Percentiles rank a stretch among this genome's conserved stretches.
Conservation (phyloP, 2,113 vertebrate species). For the Toxotes jaculatrix region DNA sequence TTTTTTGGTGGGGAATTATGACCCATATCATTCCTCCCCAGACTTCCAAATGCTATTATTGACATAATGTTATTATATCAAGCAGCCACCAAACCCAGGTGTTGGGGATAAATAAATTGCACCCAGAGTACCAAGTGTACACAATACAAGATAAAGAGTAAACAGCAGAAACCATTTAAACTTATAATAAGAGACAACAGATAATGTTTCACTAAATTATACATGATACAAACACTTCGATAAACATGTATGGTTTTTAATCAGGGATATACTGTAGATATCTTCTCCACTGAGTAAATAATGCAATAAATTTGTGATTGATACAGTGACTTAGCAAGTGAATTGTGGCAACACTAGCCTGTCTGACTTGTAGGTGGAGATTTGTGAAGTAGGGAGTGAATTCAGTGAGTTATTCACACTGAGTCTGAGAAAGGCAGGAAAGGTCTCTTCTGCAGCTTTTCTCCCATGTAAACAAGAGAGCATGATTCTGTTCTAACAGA, state of each 20-base stretch:
- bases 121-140: not conserved
- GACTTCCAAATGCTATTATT: not conserved
- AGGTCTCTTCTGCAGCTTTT: not conserved
- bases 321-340: slow-evolving; percentile 30
- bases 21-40: not conserved
- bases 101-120: not conserved
- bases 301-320: too few species aligned
- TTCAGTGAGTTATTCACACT: not conserved
- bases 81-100: not conserved
- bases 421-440: not conserved
- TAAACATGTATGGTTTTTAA: not conserved
- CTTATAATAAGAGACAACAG: not conserved
- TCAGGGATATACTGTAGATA: too few species aligned
- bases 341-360: not conserved
- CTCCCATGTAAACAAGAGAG: not conserved
- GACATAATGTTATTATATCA: not conserved
- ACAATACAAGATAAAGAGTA: not conserved
- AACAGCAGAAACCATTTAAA: not conserved
- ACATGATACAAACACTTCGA: not conserved
- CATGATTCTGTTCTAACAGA: not conserved
- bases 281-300: too few species aligned
- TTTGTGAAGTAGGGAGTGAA: slow-evolving; percentile 13
- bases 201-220: not conserved
- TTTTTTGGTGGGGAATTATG: too few species aligned
- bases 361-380: slow-evolving; percentile 8